Conservation (phyloP, 2,797 vertebrate genomes). For the Phoeniculus purpureus region DNA sequence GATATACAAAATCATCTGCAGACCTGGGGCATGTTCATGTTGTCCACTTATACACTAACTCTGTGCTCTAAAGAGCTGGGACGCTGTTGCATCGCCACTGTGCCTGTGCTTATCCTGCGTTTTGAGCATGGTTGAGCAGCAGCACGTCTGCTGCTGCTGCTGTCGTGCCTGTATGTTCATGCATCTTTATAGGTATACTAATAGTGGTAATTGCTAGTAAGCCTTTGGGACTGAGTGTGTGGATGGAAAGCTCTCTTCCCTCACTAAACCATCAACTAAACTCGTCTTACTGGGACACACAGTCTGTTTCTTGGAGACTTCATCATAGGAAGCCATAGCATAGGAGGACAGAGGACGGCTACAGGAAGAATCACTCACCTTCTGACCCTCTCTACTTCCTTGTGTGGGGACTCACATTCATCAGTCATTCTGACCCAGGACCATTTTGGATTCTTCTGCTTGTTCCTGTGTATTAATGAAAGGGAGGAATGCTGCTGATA, state of each 20-base stretch:
- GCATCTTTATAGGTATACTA: not conserved
- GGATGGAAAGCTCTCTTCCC: not conserved
- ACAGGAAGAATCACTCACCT: not conserved
- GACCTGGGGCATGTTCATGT: not conserved
- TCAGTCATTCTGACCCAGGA: not conserved
- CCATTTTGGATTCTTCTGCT: not conserved
- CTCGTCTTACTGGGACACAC: not conserved
- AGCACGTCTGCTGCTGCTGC: not conserved
- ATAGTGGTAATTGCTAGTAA: not conserved
- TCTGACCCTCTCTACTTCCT: not conserved
- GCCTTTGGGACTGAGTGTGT: not conserved
- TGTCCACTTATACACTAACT: not conserved
- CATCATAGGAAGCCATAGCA: not conserved
- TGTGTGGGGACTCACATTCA: accelerated
- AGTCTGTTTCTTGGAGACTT: not conserved
- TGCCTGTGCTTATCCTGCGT: not conserved
- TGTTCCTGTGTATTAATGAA: not conserved
- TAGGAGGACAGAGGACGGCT: not conserved
- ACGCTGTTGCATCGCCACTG: not conserved
- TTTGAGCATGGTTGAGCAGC: not conserved
- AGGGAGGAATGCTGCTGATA: not conserved
- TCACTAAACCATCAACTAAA: not conserved
- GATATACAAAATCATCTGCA: not conserved
- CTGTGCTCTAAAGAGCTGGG: not conserved
- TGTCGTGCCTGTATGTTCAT: not conserved